Evolutionary conservation across 2,113 vertebrate species (phyloP), one percentile per base, ranked within the genome.

Genomic region (Paracanthobrama guichenoti): DNA sequence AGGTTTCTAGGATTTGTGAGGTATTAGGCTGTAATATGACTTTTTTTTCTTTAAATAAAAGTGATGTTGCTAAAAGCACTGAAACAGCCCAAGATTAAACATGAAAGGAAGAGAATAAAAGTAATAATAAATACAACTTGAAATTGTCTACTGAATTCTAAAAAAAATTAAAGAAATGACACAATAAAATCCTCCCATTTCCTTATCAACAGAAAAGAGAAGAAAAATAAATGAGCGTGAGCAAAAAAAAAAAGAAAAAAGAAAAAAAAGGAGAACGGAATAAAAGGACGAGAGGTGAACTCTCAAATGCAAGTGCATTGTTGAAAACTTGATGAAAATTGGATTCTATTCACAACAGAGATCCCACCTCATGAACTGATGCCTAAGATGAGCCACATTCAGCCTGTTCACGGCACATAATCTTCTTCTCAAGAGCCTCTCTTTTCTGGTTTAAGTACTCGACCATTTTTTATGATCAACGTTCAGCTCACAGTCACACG

Each of bases 91-190:
- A 83, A 74, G 86, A 84, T 84, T 64, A 26, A 81, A 89, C 89
- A 89, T 74, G 85, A 87, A n/a, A 89, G 74, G 66, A 82, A 66
- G 84, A 89, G 69, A 81, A 83, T 79, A 72, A 35, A 77, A 22
- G 55, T 46, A 76, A 83, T 57, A 90, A 93, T 91, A 92, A 93
- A 93, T 90, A 91, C 75, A 88, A 91, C 89, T 55, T 90, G 81
- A 82, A 90, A 79, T 86, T 84, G 86, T 85, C 88, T 91, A 75
- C 86, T 89, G 74, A 91, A 80, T 79, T 83, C 84, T 69, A 76
- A 78, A 39, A 39, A 39, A 6, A 39, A 35, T n/a, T n/a, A 39
- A 82, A 59, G 22, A 87, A 90, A 87, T 60, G 78, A 86, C 69
- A 85, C 67, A 81, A 86, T 60, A 82, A 88, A 28, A 85, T 88